phyloP scores from a whole-genome alignment of 2,888 invertebrate species.

The Ramazzottius varieornatus region DNA sequence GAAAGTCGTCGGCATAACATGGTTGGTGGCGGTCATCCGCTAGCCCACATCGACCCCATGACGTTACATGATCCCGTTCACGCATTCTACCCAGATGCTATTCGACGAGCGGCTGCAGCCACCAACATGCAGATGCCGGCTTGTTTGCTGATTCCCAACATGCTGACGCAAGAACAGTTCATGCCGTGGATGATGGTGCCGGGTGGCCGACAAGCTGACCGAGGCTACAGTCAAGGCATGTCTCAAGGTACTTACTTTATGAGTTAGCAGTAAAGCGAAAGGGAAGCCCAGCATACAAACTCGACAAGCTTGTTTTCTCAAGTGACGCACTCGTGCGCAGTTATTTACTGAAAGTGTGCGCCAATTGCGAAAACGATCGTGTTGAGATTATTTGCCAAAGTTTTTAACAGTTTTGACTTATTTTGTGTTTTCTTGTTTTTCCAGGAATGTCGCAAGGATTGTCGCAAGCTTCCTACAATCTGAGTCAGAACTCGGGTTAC shows the following conservation, averaged over 20 bases:
- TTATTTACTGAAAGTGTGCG: too few relatives aligned
- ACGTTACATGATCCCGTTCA: not conserved
- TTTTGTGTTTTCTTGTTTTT: too few relatives aligned
- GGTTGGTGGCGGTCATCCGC: not conserved
- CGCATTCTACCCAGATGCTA: not conserved
- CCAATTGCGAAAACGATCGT: too few relatives aligned
- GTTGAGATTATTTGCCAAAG: too few relatives aligned
- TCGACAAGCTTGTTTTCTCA: too few relatives aligned
- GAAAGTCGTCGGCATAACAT: not conserved
- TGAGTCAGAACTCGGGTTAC: not conserved
- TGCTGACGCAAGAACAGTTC: slow-evolving; percentile 1
- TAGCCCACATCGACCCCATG: not conserved
- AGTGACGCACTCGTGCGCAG: too few relatives aligned
- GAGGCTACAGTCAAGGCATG: not conserved
- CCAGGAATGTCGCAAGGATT: not conserved
- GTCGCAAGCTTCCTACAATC: not conserved
- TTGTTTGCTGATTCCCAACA: not conserved
- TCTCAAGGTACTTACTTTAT: too few relatives aligned
- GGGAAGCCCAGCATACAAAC: too few relatives aligned
- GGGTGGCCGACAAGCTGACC: not conserved
- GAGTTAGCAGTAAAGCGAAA: too few relatives aligned
- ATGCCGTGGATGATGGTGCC: slow-evolving; percentile 4
- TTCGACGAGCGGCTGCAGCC: not conserved
- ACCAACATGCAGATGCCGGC: slow-evolving; percentile 1
- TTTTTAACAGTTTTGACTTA: too few relatives aligned